Base-by-base conservation (phyloP, 2,888 invertebrate genomes). In the Augiades crinisus region DNA sequence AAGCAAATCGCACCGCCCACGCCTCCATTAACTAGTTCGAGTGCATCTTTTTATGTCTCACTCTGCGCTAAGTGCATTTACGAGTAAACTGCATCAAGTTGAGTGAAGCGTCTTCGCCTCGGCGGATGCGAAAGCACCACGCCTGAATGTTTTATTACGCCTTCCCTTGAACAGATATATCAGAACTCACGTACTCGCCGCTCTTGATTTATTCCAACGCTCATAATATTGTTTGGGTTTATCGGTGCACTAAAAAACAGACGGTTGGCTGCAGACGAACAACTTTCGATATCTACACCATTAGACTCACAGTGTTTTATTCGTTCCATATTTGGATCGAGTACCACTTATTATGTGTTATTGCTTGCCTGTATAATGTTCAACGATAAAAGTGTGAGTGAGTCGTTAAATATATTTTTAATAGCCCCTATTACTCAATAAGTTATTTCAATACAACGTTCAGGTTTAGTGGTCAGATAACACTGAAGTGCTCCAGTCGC, bases 51-150 rank as follows among this genome's bases (percentile, higher is more conserved):
- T 84, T 83, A 81, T 75, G 75, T 79, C 77, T 78, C 71, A 67
- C 72, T 68, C 71, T 63, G 70, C 72, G 75, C 74, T 87, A 85
- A 86, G 86, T 86, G 86, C 84, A 81, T 85, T 85, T 80, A 77
- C 82, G 76, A 79, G 82, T 82, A 78, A 71, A 76, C 74, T 78
- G 75, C 77, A 77, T 73, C 72, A 72, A 71, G 70, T 56, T 53
- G 58, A 56, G 60, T 56, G 61, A 56, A 52, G 58, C 62, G 57
- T 65, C 65, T 67, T 64, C 63, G 63, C 55, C 59, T 62, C 62
- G 59, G 63, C 72, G 73, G 76, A 77, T 73, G 69, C 69, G 64
- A 69, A 69, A 60, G 67, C 62, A 63, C 65, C 61, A 62, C 65
- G 68, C 67, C 61, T 73, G 70, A 70, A 72, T 74, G 70, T 75